Base-by-base conservation (phyloP, 64 coral and sea anemone species). In the Montipora capricornis region DNA sequence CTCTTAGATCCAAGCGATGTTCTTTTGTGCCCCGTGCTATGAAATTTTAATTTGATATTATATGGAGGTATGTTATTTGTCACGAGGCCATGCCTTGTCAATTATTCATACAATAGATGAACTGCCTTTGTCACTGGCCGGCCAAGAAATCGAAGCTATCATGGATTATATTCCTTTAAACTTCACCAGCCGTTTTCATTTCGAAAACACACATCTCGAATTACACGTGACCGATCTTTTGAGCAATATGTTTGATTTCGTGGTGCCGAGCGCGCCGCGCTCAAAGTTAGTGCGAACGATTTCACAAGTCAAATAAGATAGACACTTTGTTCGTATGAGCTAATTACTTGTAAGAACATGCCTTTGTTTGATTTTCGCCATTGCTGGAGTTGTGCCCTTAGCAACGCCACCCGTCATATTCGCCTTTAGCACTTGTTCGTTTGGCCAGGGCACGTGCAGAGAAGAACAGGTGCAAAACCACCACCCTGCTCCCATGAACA, bases 51-150 rank as follows among this genome's bases (percentile, higher is more conserved):
- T 95, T 90, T 82, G 70, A 58, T 90, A 90, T 90, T 89, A 90
- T 90, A 89, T 80, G 74, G 83, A 90, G 68, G 93, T 90, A 90
- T 95, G 84, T 95, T 95, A 95, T 87, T 95, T 76, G 79, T 64
- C 88, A 68, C 45, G 78, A 45, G 90, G 50, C 93, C 93, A 95
- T 95, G 93, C 88, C 73, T 45, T 90, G 93, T 95, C 93, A 95
- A 95, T 95, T 95, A 95, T 95, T 95, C 88, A 95, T 95, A 95
- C 93, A 95, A 89, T 50, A 86, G 89, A 74, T 68, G 26, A 95
- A 90, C 59, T 90, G 26, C 47, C 58, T 85, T 95, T 89, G 89
- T 95, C 68, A 53, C 15, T 47, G 76, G 46, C 16, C 76, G 47
- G 37, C 15, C 45, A 8, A 61, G 48, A 85, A 90, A 84, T 15